Base-by-base conservation (phyloP, 2,888 invertebrate genomes). In the Chelonus formosanus region DNA sequence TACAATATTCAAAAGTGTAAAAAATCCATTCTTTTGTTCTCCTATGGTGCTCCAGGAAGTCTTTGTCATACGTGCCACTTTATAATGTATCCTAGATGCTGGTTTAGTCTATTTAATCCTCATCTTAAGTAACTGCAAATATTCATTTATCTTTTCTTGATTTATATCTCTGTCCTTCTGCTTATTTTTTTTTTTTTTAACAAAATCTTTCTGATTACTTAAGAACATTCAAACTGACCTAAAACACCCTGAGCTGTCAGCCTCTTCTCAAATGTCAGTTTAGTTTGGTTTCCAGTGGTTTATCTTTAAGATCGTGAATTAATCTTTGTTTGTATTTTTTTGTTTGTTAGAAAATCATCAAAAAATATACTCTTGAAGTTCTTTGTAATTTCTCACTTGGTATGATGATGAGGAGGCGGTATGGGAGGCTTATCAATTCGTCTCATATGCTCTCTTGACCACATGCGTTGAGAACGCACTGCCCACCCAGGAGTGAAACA, bases 241-340 rank as follows among this genome's bases (percentile, higher is more conserved):
- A 20, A 20, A 20, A 20, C 20, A 20, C 2, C 20, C 20, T 20
- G 57, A 45, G 32, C 44, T 34, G 2, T 31, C 48, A 20, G 2
- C 20, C 20, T 20, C 20, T 20, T 20, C 20, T 20, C 20, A 20
- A 20, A 20, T 20, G 20, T 20, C 20, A 20, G 20, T 20, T 20
- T 20, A 20, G 20, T 20, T 20, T 20, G 20, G 1, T 20, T 20
- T 20, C 20, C 20, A 20, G 20, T 20, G 20, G 20, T 77, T 76
- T 74, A 70, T 74, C 32, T 71, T 10, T 63, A 70, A 73, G 73
- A 71, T 70, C 67, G 62, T 40, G 48, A 60, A 62, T 62, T 77
- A 71, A 76, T 75, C 75, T 70, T 59, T 72, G 71, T 71, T 74
- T 72, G 69, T 70, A 66, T 72, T 74, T 68, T 60, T 65, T 56